These are phyloP conservation scores for Morpho achilles DNA, from an alignment of 2,888 invertebrate species.

Conservation along the genomic window DNA sequence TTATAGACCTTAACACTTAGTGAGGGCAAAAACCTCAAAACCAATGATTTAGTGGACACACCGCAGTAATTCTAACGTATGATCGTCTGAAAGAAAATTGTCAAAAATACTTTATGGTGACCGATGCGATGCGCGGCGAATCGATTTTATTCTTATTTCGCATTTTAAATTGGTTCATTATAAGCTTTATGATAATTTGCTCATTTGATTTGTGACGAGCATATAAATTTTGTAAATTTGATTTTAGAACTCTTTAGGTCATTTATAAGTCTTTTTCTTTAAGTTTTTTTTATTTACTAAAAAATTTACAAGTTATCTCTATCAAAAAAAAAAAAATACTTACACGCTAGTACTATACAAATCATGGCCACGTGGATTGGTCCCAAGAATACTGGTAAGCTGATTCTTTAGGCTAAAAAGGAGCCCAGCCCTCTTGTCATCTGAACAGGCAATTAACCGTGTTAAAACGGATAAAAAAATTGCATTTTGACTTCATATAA, in stretches of 20 bases:
- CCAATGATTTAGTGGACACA: slow-evolving; percentile 60
- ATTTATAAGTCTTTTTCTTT: too few species aligned
- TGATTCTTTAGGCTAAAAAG: too few species aligned
- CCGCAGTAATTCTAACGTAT: slow-evolving; percentile 57
- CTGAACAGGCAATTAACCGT: too few species aligned
- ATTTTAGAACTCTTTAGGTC: slow-evolving; percentile 11
- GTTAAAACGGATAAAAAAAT: too few species aligned
- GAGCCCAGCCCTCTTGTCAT: too few species aligned
- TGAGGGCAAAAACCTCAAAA: slow-evolving; percentile 53
- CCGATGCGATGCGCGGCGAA: slow-evolving; percentile 53
- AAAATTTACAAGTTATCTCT: too few species aligned
- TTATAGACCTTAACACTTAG: slow-evolving; percentile 41
- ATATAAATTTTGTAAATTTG: slow-evolving; percentile 9
- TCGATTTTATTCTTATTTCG: slow-evolving; percentile 64
- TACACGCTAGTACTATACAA: too few species aligned
- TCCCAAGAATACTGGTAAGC: too few species aligned
- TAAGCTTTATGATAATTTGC: slow-evolving; percentile 22
- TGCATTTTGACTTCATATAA: too few species aligned
- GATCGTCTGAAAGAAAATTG: slow-evolving; percentile 47
- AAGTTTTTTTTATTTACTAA: too few species aligned
- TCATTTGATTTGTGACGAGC: slow-evolving; percentile 7
- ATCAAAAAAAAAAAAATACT: too few species aligned
- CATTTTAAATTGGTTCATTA: slow-evolving; percentile 34
- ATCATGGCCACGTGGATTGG: too few species aligned
- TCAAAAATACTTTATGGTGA: slow-evolving; percentile 68